Conservation (phyloP, 2,113 vertebrate genomes). For the Bubo blakistoni region DNA sequence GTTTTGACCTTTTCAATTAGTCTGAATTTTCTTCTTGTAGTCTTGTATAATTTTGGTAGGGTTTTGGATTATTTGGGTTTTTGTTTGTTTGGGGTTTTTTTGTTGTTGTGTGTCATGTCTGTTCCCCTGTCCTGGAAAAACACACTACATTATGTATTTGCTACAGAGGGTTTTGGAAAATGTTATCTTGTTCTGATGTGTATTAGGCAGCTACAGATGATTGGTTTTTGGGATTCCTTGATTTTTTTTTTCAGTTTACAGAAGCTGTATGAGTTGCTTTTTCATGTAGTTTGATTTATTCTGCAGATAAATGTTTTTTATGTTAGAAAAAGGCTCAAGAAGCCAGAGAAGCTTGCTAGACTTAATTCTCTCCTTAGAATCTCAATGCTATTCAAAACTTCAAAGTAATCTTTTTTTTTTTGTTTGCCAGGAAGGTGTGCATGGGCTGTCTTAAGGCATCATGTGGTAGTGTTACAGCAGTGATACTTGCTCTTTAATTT, state of each 20-base stretch:
- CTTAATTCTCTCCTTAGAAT: background rate
- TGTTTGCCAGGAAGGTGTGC: background rate
- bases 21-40: background rate
- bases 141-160: background rate
- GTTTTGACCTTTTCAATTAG: background rate
- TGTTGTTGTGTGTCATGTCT: too few species aligned
- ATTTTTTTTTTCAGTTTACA: background rate
- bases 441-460: fast-evolving
- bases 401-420: background rate
- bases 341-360: background rate
- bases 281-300: background rate
- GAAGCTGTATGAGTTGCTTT: background rate
- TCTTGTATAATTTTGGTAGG: background rate
- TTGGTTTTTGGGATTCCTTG: background rate
- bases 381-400: background rate
- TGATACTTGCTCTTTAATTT: background rate
- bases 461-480: background rate
- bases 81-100: background rate
- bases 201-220: background rate
- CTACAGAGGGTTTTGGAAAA: background rate
- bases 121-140: background rate
- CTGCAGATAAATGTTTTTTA: background rate
- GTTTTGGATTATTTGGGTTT: background rate
- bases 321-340: background rate
- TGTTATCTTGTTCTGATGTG: background rate